Evolutionary conservation across 1,140 invertebrate species (phyloP), one percentile per base, ranked within the genome.

Genomic region (Drosophila parabipectinata): DNA sequence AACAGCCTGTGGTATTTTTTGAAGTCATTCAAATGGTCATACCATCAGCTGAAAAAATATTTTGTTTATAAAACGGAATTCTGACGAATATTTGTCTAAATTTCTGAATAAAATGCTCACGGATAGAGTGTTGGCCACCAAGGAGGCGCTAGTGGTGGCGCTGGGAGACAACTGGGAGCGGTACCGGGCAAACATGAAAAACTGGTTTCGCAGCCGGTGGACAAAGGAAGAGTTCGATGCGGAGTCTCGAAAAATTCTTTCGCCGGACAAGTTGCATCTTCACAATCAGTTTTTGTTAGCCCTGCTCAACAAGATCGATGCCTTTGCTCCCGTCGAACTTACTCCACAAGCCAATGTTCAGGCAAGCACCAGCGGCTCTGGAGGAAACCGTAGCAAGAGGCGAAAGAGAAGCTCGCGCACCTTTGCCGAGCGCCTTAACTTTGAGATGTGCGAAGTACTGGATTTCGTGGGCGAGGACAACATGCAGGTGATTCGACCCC

Each of bases 201-300:
- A 94, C 18, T 96, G 95, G 95, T 96, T 96, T 69, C 94, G 95
- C 72, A 95, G 95, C 93, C 95, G 95, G 83, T 93, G 95, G 77
- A 95, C 95, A 0, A 97, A 96, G 91, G 96, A 96, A 91, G 95
- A 97, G 72, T 97, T 97, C 92, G 96, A 97, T 87, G 83, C 91
- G 2, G 95, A 96, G 92, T 95, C 95, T 5, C 93, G 96, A 34
- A 94, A 94, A 87, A 92, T 97, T 1, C 92, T 97, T 67, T 93
- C 92, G 6, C 87, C 93, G 3, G 95, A 96, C 47, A 94, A 96
- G 91, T 94, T 97, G 34, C 95, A 95, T 91, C 93, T 96, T 24
- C 96, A 97, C 87, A 97, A 97, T 92, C 95, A 97, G 78, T 97
- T 97, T 90, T 92, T 97, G 5, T 88, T 97, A 7, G 96, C 96